Percentiles rank a stretch among this genome's conserved stretches.
phyloP scores from a whole-genome alignment of 2,113 vertebrate genomes.

The Otus sunia region DNA sequence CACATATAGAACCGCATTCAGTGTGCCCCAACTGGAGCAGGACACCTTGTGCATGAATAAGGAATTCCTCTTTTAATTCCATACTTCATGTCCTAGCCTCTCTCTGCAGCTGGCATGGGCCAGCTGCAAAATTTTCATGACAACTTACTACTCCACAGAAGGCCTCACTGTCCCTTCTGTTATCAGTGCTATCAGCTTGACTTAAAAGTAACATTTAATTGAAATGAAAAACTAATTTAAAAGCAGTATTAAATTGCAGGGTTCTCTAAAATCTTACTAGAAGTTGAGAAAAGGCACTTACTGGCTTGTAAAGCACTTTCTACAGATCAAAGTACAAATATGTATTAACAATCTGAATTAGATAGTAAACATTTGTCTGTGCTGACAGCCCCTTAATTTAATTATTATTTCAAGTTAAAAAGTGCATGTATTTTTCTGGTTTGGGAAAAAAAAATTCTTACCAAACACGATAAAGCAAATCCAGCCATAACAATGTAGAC shows the following conservation, averaged over 20 bases:
- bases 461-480: constrained; percentile 91
- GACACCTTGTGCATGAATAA: neutral
- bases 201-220: neutral
- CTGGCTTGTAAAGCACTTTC: neutral
- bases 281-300: neutral
- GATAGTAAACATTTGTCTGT: neutral
- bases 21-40: rapidly evolving
- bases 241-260: neutral
- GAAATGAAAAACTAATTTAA: neutral
- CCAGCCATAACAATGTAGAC: constrained; percentile 94
- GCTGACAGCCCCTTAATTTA: neutral
- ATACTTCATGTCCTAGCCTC: neutral
- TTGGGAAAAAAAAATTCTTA: constrained; percentile 65
- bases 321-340: neutral
- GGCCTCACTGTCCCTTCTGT: neutral
- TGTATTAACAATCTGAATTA: neutral
- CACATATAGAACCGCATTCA: rapidly evolving
- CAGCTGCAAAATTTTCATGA: neutral
- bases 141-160: neutral
- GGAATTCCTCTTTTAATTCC: neutral
- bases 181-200: neutral
- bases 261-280: neutral
- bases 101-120: neutral
- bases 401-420: neutral
- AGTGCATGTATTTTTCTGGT: neutral